A percentile compares a stretch with the other conserved stretches of the same genome.
phyloP scores from a whole-genome alignment of 1,140 invertebrate species.

The Drosophila jambulina region DNA sequence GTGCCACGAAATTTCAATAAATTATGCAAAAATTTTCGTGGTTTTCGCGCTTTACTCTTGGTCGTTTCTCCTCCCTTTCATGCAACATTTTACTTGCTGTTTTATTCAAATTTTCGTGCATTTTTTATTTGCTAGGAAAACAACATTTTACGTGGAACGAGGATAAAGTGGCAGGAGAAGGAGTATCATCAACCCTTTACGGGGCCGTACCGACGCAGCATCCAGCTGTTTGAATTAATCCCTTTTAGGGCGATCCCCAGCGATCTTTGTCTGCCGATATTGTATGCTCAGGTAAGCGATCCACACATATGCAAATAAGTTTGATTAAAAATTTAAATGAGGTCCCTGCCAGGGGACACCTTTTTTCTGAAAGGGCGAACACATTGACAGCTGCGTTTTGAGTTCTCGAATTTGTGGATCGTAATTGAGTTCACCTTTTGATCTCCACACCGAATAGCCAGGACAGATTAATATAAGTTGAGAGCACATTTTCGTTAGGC shows the following conservation, averaged over 20 bases:
- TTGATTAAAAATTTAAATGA: slow-evolving; percentile 81
- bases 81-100: slow-evolving; percentile 63
- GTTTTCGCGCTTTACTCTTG: slow-evolving; percentile 74
- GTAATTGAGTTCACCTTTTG: slow-evolving; percentile 66
- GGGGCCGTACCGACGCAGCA: slow-evolving; percentile 31
- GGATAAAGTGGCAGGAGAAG: neutral
- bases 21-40: slow-evolving; percentile 80
- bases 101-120: slow-evolving; percentile 81
- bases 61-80: slow-evolving; percentile 20
- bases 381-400: slow-evolving; percentile 62
- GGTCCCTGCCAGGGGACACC: slow-evolving; percentile 35
- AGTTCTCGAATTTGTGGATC: slow-evolving; percentile 57
- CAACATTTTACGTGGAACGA: slow-evolving; percentile 59
- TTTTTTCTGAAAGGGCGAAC: slow-evolving; percentile 23
- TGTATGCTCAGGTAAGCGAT: slow-evolving; percentile 67
- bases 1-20: slow-evolving; percentile 80
- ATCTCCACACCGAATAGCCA: slow-evolving; percentile 38
- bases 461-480: slow-evolving; percentile 4
- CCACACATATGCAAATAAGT: slow-evolving; percentile 66
- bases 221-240: slow-evolving; percentile 57
- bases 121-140: slow-evolving; percentile 76
- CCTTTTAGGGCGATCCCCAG: slow-evolving; percentile 17
- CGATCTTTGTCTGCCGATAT: slow-evolving; percentile 71
- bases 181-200: slow-evolving; percentile 65
- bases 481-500: neutral